Conservation (phyloP, 2,797 vertebrate genomes). For the Xerus rutilus region DNA sequence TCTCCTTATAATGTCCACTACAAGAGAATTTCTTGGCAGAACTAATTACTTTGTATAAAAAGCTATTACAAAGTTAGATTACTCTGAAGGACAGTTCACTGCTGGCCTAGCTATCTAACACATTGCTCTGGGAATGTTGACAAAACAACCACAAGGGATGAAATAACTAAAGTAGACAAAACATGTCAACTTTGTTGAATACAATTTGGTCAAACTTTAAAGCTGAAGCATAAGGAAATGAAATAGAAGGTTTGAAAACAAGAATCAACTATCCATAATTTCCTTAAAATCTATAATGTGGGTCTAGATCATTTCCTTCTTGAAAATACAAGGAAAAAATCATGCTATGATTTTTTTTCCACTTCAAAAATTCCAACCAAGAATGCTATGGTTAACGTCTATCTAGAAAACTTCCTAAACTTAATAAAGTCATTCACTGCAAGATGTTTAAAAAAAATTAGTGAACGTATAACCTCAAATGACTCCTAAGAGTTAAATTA, state of each 20-base stretch:
- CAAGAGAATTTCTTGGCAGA: not conserved
- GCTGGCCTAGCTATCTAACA: not conserved
- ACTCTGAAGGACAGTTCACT: not conserved
- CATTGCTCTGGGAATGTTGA: not conserved
- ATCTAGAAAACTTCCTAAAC: not conserved
- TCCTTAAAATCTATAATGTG: not conserved
- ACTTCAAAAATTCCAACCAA: not conserved
- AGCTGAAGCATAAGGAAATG: not conserved
- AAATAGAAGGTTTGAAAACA: not conserved
- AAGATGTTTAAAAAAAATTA: constrained; percentile 20
- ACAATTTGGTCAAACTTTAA: not conserved
- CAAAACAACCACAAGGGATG: not conserved
- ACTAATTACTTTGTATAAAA: constrained; percentile 30
- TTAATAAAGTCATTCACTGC: not conserved
- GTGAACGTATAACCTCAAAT: not conserved
- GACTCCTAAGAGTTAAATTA: not conserved
- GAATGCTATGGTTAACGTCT: not conserved
- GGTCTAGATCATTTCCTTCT: not conserved
- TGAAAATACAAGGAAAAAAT: not conserved
- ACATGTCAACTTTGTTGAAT: not conserved
- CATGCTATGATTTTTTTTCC: not conserved
- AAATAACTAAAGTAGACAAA: not conserved
- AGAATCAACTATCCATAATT: not conserved
- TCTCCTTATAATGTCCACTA: not conserved
- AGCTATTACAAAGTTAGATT: constrained; percentile 1